phyloP scores from a whole-genome alignment of 2,797 vertebrate genomes.

The Setipinna tenuifilis region DNA sequence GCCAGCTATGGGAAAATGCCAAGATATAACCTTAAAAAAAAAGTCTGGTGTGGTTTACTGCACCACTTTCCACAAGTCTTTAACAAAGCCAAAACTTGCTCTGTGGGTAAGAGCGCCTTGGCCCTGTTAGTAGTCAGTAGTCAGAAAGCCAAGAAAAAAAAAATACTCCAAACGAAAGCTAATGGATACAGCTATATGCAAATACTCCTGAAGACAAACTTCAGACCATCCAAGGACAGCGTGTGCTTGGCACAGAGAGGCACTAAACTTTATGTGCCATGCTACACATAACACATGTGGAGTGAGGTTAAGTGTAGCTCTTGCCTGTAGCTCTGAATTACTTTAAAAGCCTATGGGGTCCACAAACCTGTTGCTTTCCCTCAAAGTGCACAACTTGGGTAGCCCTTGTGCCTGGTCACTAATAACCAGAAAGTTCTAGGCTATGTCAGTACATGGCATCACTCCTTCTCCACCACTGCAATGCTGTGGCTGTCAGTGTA shows the following conservation, averaged over 20 bases:
- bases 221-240: neutral
- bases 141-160: constrained; percentile 4
- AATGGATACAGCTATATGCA: neutral
- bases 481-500: neutral
- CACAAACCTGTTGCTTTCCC: constrained; percentile 2
- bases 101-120: constrained; percentile 38
- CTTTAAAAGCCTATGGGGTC: neutral
- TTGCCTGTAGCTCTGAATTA: neutral
- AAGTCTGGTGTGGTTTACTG: constrained; percentile 51
- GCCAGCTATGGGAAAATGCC: constrained; percentile 52
- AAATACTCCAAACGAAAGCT: neutral
- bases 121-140: neutral
- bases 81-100: constrained; percentile 46
- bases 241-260: neutral
- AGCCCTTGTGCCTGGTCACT: neutral
- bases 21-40: constrained; percentile 53
- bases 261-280: neutral
- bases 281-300: neutral
- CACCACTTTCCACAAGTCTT: constrained; percentile 46
- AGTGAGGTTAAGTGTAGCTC: neutral
- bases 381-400: neutral
- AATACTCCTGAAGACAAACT: neutral
- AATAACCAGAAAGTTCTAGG: neutral
- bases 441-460: too few species aligned
- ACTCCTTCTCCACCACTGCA: neutral